These are phyloP conservation scores for Embiotoca jacksoni DNA, from an alignment of 2,113 vertebrate genomes.

Conservation along the genomic window DNA sequence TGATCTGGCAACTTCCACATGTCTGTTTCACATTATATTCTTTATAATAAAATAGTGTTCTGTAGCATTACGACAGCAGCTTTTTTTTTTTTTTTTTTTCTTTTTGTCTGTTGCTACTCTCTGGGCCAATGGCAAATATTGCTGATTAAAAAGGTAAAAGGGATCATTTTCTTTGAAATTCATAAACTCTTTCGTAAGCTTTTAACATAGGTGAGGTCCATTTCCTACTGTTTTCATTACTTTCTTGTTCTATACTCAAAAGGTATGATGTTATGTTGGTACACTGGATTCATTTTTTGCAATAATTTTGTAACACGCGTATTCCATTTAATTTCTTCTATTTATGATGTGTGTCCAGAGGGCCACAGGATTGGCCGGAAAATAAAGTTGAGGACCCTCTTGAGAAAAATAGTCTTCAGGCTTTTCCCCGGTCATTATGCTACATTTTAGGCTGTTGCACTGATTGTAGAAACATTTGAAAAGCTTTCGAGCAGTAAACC, in stretches of 20 bases:
- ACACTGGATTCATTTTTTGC: not conserved
- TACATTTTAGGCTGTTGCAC: not conserved
- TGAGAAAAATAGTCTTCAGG: not conserved
- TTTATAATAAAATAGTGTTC: too few species aligned
- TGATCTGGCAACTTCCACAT: too few species aligned
- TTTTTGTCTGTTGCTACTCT: not conserved
- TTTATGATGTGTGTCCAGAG: not conserved
- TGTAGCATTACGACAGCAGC: too few species aligned
- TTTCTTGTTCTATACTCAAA: not conserved
- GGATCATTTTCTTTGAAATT: not conserved
- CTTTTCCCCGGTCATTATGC: not conserved
- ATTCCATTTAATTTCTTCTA: not conserved
- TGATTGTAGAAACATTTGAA: not conserved
- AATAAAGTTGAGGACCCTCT: not conserved
- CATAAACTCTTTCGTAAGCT: not conserved
- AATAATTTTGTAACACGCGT: not conserved
- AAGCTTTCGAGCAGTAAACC: not conserved
- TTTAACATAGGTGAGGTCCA: not conserved
- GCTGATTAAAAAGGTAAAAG: not conserved
- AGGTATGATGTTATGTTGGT: not conserved
- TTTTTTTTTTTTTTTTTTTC: too few species aligned
- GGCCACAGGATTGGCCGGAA: not conserved
- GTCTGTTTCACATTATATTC: too few species aligned
- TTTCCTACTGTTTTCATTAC: too few species aligned
- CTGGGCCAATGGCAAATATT: too few species aligned